A percentile compares a stretch with the other conserved stretches of the same genome.
These are phyloP conservation scores for Idaea straminata DNA, from an alignment of 2,888 invertebrate genomes.

Conservation along the genomic window DNA sequence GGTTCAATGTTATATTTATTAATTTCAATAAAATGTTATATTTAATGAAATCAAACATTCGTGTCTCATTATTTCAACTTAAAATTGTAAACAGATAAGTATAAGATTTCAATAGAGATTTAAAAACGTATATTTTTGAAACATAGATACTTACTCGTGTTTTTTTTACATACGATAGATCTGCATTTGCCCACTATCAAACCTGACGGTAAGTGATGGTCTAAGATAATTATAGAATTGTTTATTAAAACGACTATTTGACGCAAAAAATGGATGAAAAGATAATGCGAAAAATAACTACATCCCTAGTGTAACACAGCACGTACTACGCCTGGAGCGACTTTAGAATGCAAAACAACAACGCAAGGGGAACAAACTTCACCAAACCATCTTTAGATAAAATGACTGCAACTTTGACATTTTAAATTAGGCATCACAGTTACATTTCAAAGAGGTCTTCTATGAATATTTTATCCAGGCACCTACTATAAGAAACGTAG, in stretches of 20 bases:
- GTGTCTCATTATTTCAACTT: too few species aligned
- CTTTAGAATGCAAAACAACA: conserved; percentile 32
- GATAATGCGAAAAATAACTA: neutral
- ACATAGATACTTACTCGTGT: too few species aligned
- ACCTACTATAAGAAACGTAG: conserved; percentile 3
- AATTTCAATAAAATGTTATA: too few species aligned
- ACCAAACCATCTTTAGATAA: conserved; percentile 14
- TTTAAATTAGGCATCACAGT: conserved; percentile 32
- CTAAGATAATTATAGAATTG: too few species aligned
- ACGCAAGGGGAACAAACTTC: conserved; percentile 19
- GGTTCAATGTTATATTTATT: neutral
- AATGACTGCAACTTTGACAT: conserved; percentile 29
- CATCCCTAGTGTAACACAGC: conserved; percentile 9
- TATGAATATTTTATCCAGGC: conserved; percentile 1
- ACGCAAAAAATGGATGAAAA: neutral
- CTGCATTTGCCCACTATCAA: too few species aligned
- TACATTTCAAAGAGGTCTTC: conserved; percentile 18
- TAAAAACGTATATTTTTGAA: neutral
- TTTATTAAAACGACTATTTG: too few species aligned
- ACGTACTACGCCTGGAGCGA: conserved; percentile 16
- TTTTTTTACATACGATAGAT: too few species aligned
- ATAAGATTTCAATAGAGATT: neutral
- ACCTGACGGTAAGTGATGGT: too few species aligned
- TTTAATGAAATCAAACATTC: too few species aligned
- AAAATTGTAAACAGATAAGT: too few species aligned